Base-by-base conservation (phyloP, 1,140 invertebrate species). In the Rhopalosiphum maidis region DNA sequence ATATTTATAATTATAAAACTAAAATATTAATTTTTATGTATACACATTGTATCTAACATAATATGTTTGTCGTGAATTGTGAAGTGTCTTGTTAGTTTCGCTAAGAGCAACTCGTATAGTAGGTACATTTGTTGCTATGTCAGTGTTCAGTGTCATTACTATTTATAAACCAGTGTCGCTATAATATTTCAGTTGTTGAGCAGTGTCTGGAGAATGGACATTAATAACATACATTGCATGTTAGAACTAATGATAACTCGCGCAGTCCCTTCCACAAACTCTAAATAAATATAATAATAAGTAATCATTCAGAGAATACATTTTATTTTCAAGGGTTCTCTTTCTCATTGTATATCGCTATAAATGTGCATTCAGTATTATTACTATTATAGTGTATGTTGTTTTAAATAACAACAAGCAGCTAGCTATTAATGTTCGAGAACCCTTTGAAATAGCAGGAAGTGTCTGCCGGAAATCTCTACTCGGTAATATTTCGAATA, bases 81-180 rank as follows among this genome's bases (percentile, higher is more conserved):
- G n/a, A 89, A 89, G 48, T 54, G 51, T 89, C 87, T 89, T 35
- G 87, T 89, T 89, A 89, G 88, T 89, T 89, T 37, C 23, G 48
- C n/a, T 54, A 89, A 89, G 87, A 89, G 88, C 48, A 37, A 37
- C 88, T 89, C 41, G 41, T 87, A 37, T 23, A 85, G 83, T 85
- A 41, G 41, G 41, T 86, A 54, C 18, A 89, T 89, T 55, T 55
- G 30, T 88, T 35, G 51, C 51, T 35, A 22, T 89, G 88, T 89
- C 51, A 55, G 88, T 89, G 51, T 41, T 89, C 51, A 30, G 88
- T 89, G 51, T 55, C 88, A 55, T 89, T 89, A 89, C 88, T 89
- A 89, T 89, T 89, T 89, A 89, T 89, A 89, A 89, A 41, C 88
- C 23, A 37, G 35, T 89, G 88, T 55, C 35, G 51, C 51, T 55